These are phyloP conservation scores for Mormyrus hasselquistii DNA, from an alignment of 2,797 vertebrate species.

Conservation along the genomic window DNA sequence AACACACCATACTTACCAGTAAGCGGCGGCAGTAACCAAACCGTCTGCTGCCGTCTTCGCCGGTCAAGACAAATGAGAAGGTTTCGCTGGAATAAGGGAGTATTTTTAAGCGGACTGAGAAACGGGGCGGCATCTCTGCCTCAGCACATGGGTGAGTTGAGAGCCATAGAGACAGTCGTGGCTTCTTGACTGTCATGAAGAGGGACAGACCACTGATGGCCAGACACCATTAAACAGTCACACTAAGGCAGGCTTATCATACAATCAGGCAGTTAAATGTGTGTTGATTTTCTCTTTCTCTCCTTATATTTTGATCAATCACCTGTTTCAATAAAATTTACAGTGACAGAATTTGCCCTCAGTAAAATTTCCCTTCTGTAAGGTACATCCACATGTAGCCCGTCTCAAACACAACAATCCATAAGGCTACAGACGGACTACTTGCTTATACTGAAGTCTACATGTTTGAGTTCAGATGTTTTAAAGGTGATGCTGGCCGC, in stretches of 20 bases:
- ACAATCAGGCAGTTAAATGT: background rate
- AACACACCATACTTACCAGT: constrained; percentile 65
- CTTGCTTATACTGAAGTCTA: background rate
- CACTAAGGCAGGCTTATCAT: background rate
- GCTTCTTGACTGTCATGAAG: background rate
- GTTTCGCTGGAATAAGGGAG: constrained; percentile 66
- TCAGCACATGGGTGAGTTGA: background rate
- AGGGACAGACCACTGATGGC: background rate
- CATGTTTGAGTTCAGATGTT: background rate
- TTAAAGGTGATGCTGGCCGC: background rate
- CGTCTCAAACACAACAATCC: background rate
- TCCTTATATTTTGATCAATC: background rate
- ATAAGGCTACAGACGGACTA: background rate
- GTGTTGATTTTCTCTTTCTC: background rate
- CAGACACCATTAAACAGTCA: background rate
- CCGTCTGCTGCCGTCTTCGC: constrained; percentile 79
- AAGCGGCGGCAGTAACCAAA: constrained; percentile 88
- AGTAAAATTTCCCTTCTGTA: background rate
- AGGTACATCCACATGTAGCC: background rate
- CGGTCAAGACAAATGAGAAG: constrained; percentile 85
- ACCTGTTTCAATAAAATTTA: background rate
- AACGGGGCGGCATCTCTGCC: background rate
- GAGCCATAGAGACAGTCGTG: background rate
- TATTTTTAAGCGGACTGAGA: background rate
- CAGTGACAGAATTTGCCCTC: background rate